Evolutionary conservation across 2,797 vertebrate species (phyloP).

Genomic region (Austrolebias charrua): DNA sequence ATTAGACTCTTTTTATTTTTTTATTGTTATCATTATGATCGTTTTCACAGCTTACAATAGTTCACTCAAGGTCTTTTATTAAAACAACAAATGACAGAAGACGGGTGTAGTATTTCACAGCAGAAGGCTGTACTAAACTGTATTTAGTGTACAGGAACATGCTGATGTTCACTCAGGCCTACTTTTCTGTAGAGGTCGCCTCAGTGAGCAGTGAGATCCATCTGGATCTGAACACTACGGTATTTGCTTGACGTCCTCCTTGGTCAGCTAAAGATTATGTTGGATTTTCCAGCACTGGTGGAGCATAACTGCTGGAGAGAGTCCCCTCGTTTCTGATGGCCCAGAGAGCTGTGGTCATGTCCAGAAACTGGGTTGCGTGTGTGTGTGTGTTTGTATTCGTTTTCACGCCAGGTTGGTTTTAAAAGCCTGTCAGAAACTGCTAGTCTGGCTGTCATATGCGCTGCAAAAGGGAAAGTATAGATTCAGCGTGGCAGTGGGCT

Average conservation of each 20-base stretch:
- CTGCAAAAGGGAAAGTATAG: slow-evolving; percentile 65
- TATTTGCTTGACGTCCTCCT: slow-evolving; percentile 32
- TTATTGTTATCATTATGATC: slow-evolving; percentile 16
- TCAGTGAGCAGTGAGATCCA: slow-evolving; percentile 7
- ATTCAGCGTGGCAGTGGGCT: slow-evolving; percentile 47
- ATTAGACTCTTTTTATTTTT: background rate
- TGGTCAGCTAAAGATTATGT: background rate
- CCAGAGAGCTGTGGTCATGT: slow-evolving; percentile 64
- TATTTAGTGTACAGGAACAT: background rate
- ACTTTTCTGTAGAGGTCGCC: slow-evolving; percentile 30
- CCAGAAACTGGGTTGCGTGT: slow-evolving; percentile 57
- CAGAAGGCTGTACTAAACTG: background rate
- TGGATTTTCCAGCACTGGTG: slow-evolving; percentile 19
- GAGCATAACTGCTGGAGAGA: slow-evolving; percentile 21
- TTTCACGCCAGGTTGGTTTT: slow-evolving; percentile 53
- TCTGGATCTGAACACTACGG: slow-evolving; percentile 8
- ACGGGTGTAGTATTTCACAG: background rate
- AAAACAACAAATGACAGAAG: slow-evolving; percentile 7
- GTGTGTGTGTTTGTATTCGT: slow-evolving; percentile 19
- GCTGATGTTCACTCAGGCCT: slow-evolving; percentile 13
- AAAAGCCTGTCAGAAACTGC: slow-evolving; percentile 76
- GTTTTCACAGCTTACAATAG: slow-evolving; percentile 21
- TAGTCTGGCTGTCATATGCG: slow-evolving; percentile 78
- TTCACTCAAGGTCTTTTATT: slow-evolving; percentile 20
- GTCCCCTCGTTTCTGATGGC: slow-evolving; percentile 35